These are phyloP conservation scores for Pandemis heparana DNA, from an alignment of 2,888 invertebrate genomes.

Conservation along the genomic window DNA sequence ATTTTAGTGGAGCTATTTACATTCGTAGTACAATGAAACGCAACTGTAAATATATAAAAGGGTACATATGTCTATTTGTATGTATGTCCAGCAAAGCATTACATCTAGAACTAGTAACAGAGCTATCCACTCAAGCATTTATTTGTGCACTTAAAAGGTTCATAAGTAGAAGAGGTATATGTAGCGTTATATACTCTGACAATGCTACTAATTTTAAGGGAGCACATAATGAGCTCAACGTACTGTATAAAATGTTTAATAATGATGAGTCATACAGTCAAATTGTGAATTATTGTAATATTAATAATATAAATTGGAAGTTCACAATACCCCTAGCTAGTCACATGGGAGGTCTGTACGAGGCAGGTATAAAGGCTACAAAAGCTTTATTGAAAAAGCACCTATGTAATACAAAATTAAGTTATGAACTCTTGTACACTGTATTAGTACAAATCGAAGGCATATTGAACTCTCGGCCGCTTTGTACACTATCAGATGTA, in stretches of 20 bases:
- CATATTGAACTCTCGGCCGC: background rate
- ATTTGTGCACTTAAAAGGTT: slow-evolving; percentile 35
- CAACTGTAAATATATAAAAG: slow-evolving; percentile 14
- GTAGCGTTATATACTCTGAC: slow-evolving; percentile 30
- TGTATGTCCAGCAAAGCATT: slow-evolving; percentile 13
- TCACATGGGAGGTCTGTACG: slow-evolving; percentile 34
- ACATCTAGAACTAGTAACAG: slow-evolving; percentile 25
- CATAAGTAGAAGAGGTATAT: slow-evolving; percentile 35
- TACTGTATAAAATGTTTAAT: slow-evolving; percentile 23
- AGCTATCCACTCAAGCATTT: slow-evolving; percentile 21
- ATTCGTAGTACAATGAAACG: slow-evolving; percentile 13
- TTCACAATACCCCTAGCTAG: slow-evolving; percentile 29
- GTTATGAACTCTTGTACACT: background rate
- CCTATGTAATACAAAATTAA: background rate
- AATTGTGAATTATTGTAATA: slow-evolving; percentile 1
- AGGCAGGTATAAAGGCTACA: background rate
- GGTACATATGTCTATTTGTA: slow-evolving; percentile 25
- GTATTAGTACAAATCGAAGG: background rate
- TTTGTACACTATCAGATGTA: background rate
- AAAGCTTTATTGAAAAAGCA: background rate
- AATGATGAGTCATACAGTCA: slow-evolving; percentile 3
- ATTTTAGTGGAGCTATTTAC: slow-evolving; percentile 25
- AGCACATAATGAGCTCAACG: background rate
- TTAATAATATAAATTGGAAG: slow-evolving; percentile 19
- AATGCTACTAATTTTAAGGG: slow-evolving; percentile 8